Base-by-base conservation (phyloP, 2,888 invertebrate species). In the Drosophila anceps region DNA sequence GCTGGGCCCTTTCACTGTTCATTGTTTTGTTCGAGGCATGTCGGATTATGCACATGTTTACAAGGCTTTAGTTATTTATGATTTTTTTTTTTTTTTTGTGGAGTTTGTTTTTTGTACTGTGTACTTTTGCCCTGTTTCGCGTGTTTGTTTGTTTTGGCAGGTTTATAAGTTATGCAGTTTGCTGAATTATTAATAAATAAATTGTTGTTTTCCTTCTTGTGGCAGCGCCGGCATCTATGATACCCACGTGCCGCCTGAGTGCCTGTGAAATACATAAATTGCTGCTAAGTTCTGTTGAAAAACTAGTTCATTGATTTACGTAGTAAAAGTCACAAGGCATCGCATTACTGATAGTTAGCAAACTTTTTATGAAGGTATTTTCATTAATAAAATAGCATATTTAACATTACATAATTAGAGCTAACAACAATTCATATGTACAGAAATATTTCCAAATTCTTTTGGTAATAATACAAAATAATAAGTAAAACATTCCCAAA, bases 41-140 rank as follows among this genome's bases (percentile, higher is more conserved):
- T 69, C 71, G 84, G 84, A 86, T 84, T 84, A 84, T 84, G 81
- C 84, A 88, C 84, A 84, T 84, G 87, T 84, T 88, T 84, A 84
- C 89, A 84, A 75, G 89, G 74, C 79, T 84, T 88, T 73, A 73
- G 89, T 84, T 88, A 88, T 84, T 84, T 88, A 88, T 84, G 81
- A 79, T 74, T 71, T 88, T 81, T 51, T 33, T 51, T 51, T 51
- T 33, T 24, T 24, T 24, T 51, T 51, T 35, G 69, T 82, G 57
- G 62, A 33, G 39, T 72, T 53, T 66, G 13, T 71, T 54, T 64
- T 68, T 76, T 61, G 61, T 66, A 48, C 63, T 73, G 46, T 59
- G 35, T 35, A 20, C 3, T 48, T 29, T 18, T 3, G 61, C 61
- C 58, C 33, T 33, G 53, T 53, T 57, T 50, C 33, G 35, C 41